These are phyloP conservation scores for Geophilus truncorum DNA, from an alignment of 2,888 invertebrate species.

Conservation along the genomic window DNA sequence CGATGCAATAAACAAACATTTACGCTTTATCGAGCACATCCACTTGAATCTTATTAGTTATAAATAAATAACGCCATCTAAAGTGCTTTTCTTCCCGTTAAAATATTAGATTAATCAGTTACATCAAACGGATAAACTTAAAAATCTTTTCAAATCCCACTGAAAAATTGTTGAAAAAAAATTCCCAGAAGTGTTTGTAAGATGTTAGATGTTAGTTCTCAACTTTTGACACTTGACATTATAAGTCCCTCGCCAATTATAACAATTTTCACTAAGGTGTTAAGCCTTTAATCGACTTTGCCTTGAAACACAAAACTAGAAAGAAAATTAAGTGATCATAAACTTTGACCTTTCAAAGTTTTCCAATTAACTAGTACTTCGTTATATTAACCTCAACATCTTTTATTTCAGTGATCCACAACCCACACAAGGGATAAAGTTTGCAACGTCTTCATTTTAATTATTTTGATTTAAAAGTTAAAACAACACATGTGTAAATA, in stretches of 20 bases:
- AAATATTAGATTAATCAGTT: not conserved
- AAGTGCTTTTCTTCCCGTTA: not conserved
- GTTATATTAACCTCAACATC: not conserved
- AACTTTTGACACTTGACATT: no score
- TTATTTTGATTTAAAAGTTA: not conserved
- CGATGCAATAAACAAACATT: not conserved
- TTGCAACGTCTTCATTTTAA: not conserved
- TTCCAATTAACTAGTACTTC: not conserved
- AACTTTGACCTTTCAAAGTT: no score
- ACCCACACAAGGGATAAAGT: not conserved
- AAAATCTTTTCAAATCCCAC: no score
- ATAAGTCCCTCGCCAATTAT: no score
- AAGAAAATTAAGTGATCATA: no score
- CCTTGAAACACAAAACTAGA: no score
- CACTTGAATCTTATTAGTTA: not conserved
- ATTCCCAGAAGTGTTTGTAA: no score
- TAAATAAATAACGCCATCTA: not conserved
- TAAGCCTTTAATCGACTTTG: no score
- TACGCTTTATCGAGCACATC: not conserved
- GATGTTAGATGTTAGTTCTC: no score
- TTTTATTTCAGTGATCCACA: not conserved
- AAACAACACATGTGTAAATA: not conserved
- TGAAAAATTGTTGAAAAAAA: no score
- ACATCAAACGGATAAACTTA: no score
- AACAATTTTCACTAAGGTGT: no score